Evolutionary conservation across 2,113 vertebrate genomes (phyloP).

Genomic region (Sylvilagus bachmani): DNA sequence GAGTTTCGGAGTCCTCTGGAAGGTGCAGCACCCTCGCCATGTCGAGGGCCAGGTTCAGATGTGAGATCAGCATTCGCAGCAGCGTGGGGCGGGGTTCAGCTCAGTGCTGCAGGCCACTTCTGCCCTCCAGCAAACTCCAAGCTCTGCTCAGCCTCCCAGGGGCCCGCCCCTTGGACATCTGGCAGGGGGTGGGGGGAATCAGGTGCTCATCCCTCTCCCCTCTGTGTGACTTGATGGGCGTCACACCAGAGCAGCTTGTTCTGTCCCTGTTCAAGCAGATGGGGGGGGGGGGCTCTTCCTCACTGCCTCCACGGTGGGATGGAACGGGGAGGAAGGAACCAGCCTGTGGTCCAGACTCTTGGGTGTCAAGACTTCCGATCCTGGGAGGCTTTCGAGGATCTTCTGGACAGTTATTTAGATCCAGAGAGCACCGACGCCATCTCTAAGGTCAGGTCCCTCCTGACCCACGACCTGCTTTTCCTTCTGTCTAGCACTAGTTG

Average conservation of each 20-base stretch:
- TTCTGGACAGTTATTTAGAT: background rate
- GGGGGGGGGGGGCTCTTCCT: background rate
- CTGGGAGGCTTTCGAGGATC: background rate
- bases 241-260: background rate
- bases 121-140: background rate
- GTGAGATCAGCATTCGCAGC: background rate
- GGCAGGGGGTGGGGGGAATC: too few relatives aligned
- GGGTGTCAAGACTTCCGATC: background rate
- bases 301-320: too few relatives aligned
- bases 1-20: background rate
- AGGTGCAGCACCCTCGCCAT: background rate
- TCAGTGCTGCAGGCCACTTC: too few relatives aligned
- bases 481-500: accelerated
- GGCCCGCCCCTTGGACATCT: too few relatives aligned
- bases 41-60: background rate
- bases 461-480: background rate
- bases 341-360: background rate
- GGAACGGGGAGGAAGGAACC: background rate
- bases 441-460: background rate
- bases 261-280: background rate
- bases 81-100: background rate
- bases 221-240: background rate
- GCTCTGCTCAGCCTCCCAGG: background rate
- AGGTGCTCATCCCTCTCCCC: too few relatives aligned
- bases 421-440: background rate